Base-by-base conservation (phyloP, 2,888 invertebrate genomes). In the Amiota mariae region DNA sequence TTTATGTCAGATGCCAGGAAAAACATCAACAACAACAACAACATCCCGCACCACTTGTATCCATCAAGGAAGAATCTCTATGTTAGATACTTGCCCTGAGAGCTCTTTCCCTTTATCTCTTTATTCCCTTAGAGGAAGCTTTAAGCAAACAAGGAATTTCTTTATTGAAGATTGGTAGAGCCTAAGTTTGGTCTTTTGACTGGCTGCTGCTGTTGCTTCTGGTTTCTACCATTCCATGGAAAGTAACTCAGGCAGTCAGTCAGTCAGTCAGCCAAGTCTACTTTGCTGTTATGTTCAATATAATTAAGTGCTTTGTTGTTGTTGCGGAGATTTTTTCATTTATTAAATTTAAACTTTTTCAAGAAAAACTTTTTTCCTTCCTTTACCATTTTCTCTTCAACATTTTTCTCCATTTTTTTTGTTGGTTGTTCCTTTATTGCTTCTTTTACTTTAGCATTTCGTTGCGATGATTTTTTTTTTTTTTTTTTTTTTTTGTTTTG, bases 1-100 rank as follows among this genome's bases (percentile, higher is more conserved):
- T 80, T 80, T 75, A 77, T 79, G 63, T 63, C 63, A 63, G 63
- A 46, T 36, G 63, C 13, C 46, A 63, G 9, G 15, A 15, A 70
- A 61, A 51, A 51, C n/a, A 59, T 20, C 59, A 20, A 59, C 57
- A 57, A 3, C 57, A 57, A n/a, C 57, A 15, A 54, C 15, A 54
- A 15, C 54, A 15, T 15, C 54, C 8, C 59, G 18, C 18, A 59
- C 20, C n/a, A 59, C 36, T 36, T 36, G 59, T 20, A 6, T 15
- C 15, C 36, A 36, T 36, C 36, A 6, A 6, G 36, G 36, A 36
- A 36, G 24, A 24, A 24, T 24, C 18, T 57, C 10, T 20, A 24
- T 24, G 24, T 24, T 57, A 18, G 4, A 51, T n/a, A 51, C 2
- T 59, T n/a, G n/a, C n/a, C n/a, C n/a, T n/a, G n/a, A n/a, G n/a